Conservation (phyloP, 2,888 invertebrate species). For the Pseudeuparius sepicola region DNA sequence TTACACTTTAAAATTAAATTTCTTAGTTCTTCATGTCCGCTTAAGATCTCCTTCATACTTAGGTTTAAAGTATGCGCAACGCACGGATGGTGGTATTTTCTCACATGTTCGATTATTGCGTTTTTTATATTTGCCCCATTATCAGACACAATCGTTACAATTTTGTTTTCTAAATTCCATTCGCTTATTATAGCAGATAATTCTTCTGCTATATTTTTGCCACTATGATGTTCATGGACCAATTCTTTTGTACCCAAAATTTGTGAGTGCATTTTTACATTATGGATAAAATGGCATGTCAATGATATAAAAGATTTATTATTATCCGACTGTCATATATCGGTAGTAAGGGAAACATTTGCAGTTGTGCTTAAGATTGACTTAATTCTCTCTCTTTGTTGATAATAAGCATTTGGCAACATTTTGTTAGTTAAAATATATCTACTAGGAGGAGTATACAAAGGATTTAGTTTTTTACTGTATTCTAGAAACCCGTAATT, state of each 20-base stretch:
- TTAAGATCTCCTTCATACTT: constrained; percentile 15
- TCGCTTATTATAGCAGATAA: background rate
- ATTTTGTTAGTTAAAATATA: constrained; percentile 16
- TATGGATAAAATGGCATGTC: constrained; percentile 12
- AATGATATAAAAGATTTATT: constrained; percentile 8
- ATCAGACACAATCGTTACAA: constrained; percentile 23
- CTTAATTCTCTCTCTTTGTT: background rate
- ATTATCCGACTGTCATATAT: constrained; percentile 4
- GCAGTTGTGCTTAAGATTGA: background rate
- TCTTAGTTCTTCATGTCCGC: constrained; percentile 7
- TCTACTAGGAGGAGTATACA: constrained; percentile 15
- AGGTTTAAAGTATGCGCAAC: constrained; percentile 25
- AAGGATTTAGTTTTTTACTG: background rate
- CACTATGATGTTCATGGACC: constrained; percentile 5
- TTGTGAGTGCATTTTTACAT: background rate
- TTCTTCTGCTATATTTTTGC: constrained; percentile 5
- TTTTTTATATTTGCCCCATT: constrained; percentile 23
- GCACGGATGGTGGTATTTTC: constrained; percentile 23
- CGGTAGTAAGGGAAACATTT: constrained; percentile 5
- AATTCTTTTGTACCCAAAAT: constrained; percentile 9
- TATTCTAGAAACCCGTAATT: background rate
- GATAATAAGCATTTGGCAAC: background rate
- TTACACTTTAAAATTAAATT: constrained; percentile 17
- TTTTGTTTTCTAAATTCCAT: constrained; percentile 24
- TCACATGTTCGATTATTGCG: constrained; percentile 19